Evolutionary conservation across 2,113 vertebrate genomes (phyloP).

Genomic region (Acanthisitta chloris): DNA sequence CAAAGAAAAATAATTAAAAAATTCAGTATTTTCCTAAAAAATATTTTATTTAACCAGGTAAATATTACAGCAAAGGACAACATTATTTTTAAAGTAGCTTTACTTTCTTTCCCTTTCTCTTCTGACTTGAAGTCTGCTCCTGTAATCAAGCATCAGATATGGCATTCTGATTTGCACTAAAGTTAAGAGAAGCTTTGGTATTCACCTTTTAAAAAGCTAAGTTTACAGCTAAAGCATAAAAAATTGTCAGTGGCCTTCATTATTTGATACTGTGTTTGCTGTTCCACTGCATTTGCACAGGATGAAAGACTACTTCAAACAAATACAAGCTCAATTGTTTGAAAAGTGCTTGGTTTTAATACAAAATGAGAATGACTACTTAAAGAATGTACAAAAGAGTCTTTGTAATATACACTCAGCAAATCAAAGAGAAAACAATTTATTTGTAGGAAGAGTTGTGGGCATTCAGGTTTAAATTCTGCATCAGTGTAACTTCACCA

Average conservation of each 20-base stretch:
- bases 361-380: neutral
- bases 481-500: neutral
- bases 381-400: neutral
- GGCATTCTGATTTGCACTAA: neutral
- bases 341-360: neutral
- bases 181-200: neutral
- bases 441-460: neutral
- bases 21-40: neutral
- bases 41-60: neutral
- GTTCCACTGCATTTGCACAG: neutral
- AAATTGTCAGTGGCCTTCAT: neutral
- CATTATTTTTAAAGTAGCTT: neutral
- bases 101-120: neutral
- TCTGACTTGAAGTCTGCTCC: neutral
- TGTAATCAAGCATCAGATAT: neutral
- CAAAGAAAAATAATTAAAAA: neutral
- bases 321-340: neutral
- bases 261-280: neutral
- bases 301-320: neutral
- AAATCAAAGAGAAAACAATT: neutral
- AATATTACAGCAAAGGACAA: neutral
- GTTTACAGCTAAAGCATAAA: neutral
- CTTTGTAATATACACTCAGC: neutral
- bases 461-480: neutral
- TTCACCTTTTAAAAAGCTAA: neutral